Base-by-base conservation (phyloP, 2,113 vertebrate species). In the Anoura caudifer region DNA sequence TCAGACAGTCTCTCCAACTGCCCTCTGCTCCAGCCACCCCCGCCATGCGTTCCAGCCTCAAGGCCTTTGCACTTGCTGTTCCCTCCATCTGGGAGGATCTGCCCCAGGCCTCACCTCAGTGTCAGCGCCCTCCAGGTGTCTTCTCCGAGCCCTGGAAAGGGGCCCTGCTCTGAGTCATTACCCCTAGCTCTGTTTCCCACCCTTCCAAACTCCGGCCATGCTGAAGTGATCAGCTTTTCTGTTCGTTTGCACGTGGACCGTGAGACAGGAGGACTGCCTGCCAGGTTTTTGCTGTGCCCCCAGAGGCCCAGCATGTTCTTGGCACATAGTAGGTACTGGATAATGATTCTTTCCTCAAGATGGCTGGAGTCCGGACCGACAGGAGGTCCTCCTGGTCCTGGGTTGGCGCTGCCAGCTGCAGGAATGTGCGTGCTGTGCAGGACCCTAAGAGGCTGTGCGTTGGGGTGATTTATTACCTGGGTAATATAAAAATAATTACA, bases 371-470 rank as follows among this genome's bases (percentile, higher is more conserved):
- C 50, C 3, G 16, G 73, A n/a, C 61, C 1, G 63, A 31, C 7
- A 4, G 38, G 56, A 38, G 14, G 67, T 24, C 54, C 38, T 1
- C 28, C 83, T 45, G 80, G 1, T 67, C 72, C 65, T 17, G 19
- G 0, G 22, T 24, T 0, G 38, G 6, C 31, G 33, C 33, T 11
- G 1, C 24, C 3, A 17, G 38, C 61, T 13, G 2, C 11, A 24
- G 38, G 91, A 36, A 9, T 1, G 43, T 47, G 24, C 19, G 0
- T 45, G 63, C 22, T 13, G 33, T 6, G 59, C 20, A 15, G 28
- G 82, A 69, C 16, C 13, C 20, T 0, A 31, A n/a, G 12, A 63
- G 45, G 13, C 36, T n/a, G 11, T n/a, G 45, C 9, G 4, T 5
- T 13, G 28, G 87, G 31, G 69, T 52, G 41, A 28, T 26, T 47